These are phyloP conservation scores for Aethina tumida DNA, from an alignment of 1,140 invertebrate species.

Conservation along the genomic window DNA sequence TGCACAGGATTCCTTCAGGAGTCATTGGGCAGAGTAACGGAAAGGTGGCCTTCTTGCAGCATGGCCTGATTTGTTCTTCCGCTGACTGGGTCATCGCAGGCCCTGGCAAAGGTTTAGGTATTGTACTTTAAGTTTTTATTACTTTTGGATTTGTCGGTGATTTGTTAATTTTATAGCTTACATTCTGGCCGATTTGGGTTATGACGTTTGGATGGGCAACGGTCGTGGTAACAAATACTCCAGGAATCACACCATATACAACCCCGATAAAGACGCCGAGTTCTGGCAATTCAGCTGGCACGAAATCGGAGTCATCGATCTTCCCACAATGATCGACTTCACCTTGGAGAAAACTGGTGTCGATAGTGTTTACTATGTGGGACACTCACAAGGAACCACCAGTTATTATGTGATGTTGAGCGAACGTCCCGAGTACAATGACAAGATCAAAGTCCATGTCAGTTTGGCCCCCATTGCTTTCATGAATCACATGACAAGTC, in stretches of 20 bases:
- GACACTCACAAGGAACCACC: slow-evolving; percentile 51
- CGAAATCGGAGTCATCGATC: slow-evolving; percentile 53
- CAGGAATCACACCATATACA: slow-evolving; percentile 35
- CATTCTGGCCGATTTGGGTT: slow-evolving; percentile 56
- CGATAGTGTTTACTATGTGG: slow-evolving; percentile 52
- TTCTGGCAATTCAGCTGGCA: slow-evolving; percentile 53
- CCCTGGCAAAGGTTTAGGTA: background rate
- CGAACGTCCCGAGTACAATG: slow-evolving; percentile 46
- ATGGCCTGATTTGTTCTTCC: slow-evolving; percentile 55
- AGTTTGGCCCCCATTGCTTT: slow-evolving; percentile 47
- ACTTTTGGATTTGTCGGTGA: too few species aligned
- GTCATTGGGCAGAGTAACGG: too few species aligned
- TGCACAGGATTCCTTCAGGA: slow-evolving; percentile 60
- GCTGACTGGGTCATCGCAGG: slow-evolving; percentile 53
- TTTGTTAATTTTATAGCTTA: too few species aligned
- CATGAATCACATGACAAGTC: slow-evolving; percentile 37
- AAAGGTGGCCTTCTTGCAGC: slow-evolving; percentile 39
- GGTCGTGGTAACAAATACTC: slow-evolving; percentile 53
- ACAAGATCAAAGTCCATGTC: slow-evolving; percentile 40
- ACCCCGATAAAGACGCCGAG: too few species aligned
- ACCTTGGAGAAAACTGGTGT: slow-evolving; percentile 43
- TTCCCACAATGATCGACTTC: slow-evolving; percentile 58
- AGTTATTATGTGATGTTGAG: slow-evolving; percentile 45
- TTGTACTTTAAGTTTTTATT: too few species aligned
- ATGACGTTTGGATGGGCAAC: slow-evolving; percentile 68